Conservation (phyloP, 2,888 invertebrate species). For the Peribatodes rhomboidaria region DNA sequence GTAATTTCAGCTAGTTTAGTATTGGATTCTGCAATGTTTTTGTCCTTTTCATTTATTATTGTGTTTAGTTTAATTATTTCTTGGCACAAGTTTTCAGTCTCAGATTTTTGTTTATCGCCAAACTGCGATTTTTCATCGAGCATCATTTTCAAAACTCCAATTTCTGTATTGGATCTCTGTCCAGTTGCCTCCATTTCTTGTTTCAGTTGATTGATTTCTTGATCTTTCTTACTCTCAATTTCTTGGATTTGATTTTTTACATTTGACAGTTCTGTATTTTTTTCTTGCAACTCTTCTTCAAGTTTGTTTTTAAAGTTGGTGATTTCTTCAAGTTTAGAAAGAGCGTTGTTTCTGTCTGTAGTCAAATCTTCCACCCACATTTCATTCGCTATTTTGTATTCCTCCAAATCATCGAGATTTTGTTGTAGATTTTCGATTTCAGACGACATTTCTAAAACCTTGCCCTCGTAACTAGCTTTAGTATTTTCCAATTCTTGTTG, state of each 20-base stretch:
- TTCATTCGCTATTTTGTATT: conserved; percentile 49
- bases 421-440: conserved; percentile 55
- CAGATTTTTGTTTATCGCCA: conserved; percentile 51
- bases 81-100: conserved; percentile 52
- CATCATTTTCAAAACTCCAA: conserved; percentile 51
- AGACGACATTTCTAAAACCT: conserved; percentile 49
- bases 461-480: conserved; percentile 53
- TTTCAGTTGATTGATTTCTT: conserved; percentile 54
- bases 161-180: conserved; percentile 54
- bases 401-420: conserved; percentile 54
- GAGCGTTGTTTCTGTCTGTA: conserved; percentile 46
- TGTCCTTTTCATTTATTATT: conserved; percentile 51
- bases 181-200: conserved; percentile 47
- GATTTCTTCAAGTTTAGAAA: conserved; percentile 46
- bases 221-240: conserved; percentile 52
- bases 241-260: conserved; percentile 53
- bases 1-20: conserved; percentile 51
- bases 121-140: conserved; percentile 56
- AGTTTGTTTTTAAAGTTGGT: conserved; percentile 48
- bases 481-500: conserved; percentile 56
- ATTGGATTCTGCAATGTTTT: conserved; percentile 54
- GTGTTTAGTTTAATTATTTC: conserved; percentile 55
- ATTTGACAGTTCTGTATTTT: conserved; percentile 49
- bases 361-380: conserved; percentile 45
- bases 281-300: conserved; percentile 48